Evolutionary conservation across 2,113 vertebrate species (phyloP).

Genomic region (Rhodinocichla rosea): DNA sequence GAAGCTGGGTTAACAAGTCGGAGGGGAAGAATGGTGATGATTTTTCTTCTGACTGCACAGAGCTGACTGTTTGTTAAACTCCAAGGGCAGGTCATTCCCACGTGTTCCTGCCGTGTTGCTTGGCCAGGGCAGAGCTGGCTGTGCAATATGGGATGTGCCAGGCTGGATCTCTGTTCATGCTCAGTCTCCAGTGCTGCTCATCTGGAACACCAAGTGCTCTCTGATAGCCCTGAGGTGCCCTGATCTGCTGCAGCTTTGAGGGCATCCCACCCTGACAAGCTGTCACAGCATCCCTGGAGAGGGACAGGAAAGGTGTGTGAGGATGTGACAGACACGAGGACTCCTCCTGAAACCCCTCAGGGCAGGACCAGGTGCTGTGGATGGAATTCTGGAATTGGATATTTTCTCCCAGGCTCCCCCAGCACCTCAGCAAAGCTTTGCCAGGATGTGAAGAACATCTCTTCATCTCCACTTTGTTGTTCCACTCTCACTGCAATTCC

Average conservation of each 20-base stretch:
- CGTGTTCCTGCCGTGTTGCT: fast-evolving
- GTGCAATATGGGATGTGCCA: background rate
- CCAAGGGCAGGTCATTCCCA: fast-evolving
- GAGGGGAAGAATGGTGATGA: background rate
- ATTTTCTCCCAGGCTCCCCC: background rate
- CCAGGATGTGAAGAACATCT: fast-evolving
- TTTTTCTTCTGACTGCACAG: background rate
- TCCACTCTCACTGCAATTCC: background rate
- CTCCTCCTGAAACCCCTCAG: background rate
- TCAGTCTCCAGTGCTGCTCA: background rate
- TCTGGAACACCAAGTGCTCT: background rate
- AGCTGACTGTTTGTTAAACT: background rate
- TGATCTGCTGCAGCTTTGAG: background rate
- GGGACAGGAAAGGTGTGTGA: background rate
- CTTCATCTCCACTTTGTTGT: background rate
- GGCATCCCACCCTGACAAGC: background rate
- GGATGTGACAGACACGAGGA: background rate
- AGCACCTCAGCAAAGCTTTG: background rate
- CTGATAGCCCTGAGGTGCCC: background rate
- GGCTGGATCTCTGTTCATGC: background rate
- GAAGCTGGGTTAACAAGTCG: background rate
- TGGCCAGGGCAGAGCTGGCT: background rate
- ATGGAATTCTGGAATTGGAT: fast-evolving
- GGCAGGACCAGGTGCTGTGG: background rate
- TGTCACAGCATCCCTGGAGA: background rate